Conservation (phyloP, 1,140 invertebrate species). For the Tyrophagus putrescentiae region DNA sequence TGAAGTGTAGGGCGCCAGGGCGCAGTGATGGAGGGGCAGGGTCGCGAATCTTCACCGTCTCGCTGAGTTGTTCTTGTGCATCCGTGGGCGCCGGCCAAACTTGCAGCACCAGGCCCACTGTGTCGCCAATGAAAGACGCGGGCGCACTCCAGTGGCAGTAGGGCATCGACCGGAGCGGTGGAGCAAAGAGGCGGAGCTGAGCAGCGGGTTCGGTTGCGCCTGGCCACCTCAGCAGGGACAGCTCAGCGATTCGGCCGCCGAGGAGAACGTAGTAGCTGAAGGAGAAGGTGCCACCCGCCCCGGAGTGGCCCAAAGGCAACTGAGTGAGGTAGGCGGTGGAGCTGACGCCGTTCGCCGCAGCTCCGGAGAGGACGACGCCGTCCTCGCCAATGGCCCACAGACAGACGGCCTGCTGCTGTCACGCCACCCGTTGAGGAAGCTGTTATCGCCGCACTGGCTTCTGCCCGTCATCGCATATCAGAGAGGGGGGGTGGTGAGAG, state of each 20-base stretch:
- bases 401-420: constrained; percentile 18
- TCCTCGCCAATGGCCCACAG: constrained; percentile 13
- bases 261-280: constrained; percentile 15
- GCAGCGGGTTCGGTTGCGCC: too few relatives aligned
- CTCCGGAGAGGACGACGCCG: constrained; percentile 3
- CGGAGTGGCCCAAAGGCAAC: neutral
- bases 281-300: neutral
- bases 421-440: constrained; percentile 23
- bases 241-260: neutral
- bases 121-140: constrained; percentile 21
- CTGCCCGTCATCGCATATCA: constrained; percentile 24
- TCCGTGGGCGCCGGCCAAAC: constrained; percentile 15
- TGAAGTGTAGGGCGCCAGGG: neutral
- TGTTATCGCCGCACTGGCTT: constrained; percentile 24
- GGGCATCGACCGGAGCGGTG: neutral
- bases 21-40: constrained; percentile 22
- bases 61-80: neutral
- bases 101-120: neutral
- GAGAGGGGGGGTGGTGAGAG: too few relatives aligned
- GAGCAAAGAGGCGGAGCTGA: neutral
- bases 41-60: constrained; percentile 22
- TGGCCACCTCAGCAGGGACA: too few relatives aligned
- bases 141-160: constrained; percentile 4
- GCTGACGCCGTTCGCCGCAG: constrained; percentile 8
- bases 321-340: neutral